Base-by-base conservation (phyloP, 1,140 invertebrate species). In the Bactericera cockerelli region DNA sequence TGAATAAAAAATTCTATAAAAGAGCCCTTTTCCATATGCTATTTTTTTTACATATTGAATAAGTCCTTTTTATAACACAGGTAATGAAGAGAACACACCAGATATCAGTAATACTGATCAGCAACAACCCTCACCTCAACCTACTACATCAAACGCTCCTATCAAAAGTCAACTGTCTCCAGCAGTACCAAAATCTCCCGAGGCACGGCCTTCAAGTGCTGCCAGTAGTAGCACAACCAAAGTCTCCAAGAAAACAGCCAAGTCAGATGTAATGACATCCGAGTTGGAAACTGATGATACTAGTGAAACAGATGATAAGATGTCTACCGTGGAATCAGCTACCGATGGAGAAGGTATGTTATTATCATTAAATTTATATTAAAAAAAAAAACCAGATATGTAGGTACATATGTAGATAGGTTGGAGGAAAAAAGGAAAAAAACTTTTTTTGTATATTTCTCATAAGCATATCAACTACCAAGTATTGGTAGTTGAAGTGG, bases 321-420 rank as follows among this genome's bases (percentile, higher is more conserved):
- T 49, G n/a, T 49, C 42, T 10, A 49, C 42, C n/a, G 42, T 49
- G n/a, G 85, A 87, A 64, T 84, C 85, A 59, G 84, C 86, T 61
- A 87, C 86, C 1, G 84, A 87, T 68, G 83, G 86, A 8, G 83
- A 85, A 66, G 81, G 81, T 49, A 49, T 31, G 28, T n/a, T n/a
- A n/a, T n/a, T n/a, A n/a, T n/a, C 10, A 36, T 36, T 36, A 36
- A 36, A 10, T 36, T 36, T 36, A 36, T 11, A 36, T 36, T 36
- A 36, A 36, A 36, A 36, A 10, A 36, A 36, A 36, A 36, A 36
- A 10, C 10, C 33, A n/a, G n/a, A n/a, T n/a, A n/a, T n/a, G n/a
- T n/a, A n/a, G n/a, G n/a, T n/a, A n/a, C n/a, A n/a, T n/a, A n/a
- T n/a, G n/a, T n/a, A n/a, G n/a, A n/a, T n/a, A n/a, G n/a, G n/a